These are phyloP conservation scores for Alloplasta piceator DNA, from an alignment of 2,888 invertebrate species.

Conservation along the genomic window DNA sequence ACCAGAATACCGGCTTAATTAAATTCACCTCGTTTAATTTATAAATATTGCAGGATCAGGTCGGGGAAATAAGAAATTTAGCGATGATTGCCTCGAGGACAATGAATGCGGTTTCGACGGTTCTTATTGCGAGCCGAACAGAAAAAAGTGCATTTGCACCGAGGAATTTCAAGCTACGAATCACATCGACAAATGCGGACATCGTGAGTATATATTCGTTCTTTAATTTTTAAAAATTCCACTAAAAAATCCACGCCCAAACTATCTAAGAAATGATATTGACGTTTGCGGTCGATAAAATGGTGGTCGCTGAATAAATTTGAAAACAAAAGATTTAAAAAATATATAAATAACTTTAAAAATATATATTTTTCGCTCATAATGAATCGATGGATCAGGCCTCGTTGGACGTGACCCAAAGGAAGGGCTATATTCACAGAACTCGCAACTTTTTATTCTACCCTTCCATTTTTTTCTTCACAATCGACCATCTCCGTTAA, in stretches of 20 bases:
- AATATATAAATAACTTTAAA: too few relatives aligned
- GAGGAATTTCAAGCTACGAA: slow-evolving; percentile 90
- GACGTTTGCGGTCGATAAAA: too few relatives aligned
- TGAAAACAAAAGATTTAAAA: too few relatives aligned
- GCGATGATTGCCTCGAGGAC: slow-evolving; percentile 89
- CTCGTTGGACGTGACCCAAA: slow-evolving; percentile 39
- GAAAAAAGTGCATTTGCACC: slow-evolving; percentile 89
- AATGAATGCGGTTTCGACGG: slow-evolving; percentile 91
- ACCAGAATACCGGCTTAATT: neutral
- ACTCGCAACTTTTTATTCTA: slow-evolving; percentile 4
- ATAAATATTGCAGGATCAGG: slow-evolving; percentile 84
- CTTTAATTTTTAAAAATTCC: too few relatives aligned
- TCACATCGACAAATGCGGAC: slow-evolving; percentile 94
- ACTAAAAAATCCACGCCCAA: too few relatives aligned
- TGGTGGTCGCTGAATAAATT: too few relatives aligned
- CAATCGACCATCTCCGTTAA: slow-evolving; percentile 42
- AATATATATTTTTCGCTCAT: slow-evolving; percentile 28
- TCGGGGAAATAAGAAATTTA: slow-evolving; percentile 88
- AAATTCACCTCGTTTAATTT: neutral
- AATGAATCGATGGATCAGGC: slow-evolving; percentile 29
- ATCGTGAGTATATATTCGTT: slow-evolving; percentile 85
- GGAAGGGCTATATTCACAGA: slow-evolving; percentile 29
- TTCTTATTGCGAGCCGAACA: slow-evolving; percentile 89
- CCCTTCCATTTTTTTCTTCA: neutral
- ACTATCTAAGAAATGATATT: too few relatives aligned